phyloP scores from a whole-genome alignment of 2,113 vertebrate genomes.

The Naja naja region DNA sequence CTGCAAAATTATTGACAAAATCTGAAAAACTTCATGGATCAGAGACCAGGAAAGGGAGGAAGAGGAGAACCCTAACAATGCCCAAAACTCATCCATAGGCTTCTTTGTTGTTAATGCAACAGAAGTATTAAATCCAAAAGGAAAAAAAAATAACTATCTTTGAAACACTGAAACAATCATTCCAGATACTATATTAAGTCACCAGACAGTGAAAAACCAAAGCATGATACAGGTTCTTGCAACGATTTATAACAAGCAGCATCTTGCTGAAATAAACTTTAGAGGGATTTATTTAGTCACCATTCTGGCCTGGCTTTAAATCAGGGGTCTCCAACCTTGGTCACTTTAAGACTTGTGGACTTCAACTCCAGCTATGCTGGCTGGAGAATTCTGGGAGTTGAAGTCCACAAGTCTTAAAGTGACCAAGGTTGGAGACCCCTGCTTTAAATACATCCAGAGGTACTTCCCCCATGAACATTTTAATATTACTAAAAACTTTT shows the following conservation, averaged over 20 bases:
- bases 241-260: background rate
- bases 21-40: background rate
- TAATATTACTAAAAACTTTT: background rate
- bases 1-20: background rate
- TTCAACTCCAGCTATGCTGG: too few relatives aligned
- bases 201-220: background rate
- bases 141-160: background rate
- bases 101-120: background rate
- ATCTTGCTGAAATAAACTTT: background rate
- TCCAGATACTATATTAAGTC: background rate
- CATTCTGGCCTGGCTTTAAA: background rate
- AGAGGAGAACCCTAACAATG: background rate
- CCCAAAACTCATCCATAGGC: background rate
- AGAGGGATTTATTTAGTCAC: background rate
- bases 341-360: too few relatives aligned
- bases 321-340: too few relatives aligned
- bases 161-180: background rate
- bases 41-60: background rate
- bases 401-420: too few relatives aligned
- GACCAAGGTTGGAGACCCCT: too few relatives aligned
- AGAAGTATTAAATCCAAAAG: background rate
- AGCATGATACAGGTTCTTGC: background rate
- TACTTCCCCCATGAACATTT: background rate
- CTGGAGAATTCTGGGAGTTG: too few relatives aligned
- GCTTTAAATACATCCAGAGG: background rate